A percentile compares a stretch with the other conserved stretches of the same genome.
Conservation (phyloP, 2,797 vertebrate species). For the Anabas testudineus region DNA sequence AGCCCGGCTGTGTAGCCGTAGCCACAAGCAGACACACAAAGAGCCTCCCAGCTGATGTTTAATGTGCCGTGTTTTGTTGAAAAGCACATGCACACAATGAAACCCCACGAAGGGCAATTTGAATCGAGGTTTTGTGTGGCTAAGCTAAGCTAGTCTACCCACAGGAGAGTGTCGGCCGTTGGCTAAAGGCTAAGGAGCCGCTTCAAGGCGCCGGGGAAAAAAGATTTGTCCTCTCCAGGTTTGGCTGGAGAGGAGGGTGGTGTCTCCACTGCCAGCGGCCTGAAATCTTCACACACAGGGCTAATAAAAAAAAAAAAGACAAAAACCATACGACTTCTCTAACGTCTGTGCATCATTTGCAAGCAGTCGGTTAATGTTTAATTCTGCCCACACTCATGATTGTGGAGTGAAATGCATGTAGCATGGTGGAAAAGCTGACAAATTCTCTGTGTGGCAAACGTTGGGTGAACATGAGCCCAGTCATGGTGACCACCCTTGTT, state of each 20-base stretch:
- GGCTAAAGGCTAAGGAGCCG: slow-evolving; percentile 81
- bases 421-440: slow-evolving; percentile 41
- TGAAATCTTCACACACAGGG: slow-evolving; percentile 35
- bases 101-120: slow-evolving; percentile 12
- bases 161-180: slow-evolving; percentile 74
- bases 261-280: slow-evolving; percentile 68
- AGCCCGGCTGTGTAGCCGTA: slow-evolving; percentile 63
- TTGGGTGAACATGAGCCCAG: slow-evolving; percentile 55
- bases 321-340: slow-evolving; percentile 2
- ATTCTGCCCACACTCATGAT: slow-evolving; percentile 15
- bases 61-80: slow-evolving; percentile 26
- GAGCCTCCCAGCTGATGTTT: slow-evolving; percentile 50
- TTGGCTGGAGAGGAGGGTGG: slow-evolving; percentile 75
- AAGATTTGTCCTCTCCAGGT: slow-evolving; percentile 74
- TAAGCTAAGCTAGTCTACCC: slow-evolving; percentile 73
- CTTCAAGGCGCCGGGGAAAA: slow-evolving; percentile 79
- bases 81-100: slow-evolving; percentile 37
- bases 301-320: slow-evolving; percentile 27
- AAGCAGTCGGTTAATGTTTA: slow-evolving; percentile 45
- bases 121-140: slow-evolving; percentile 55
- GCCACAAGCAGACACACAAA: slow-evolving; percentile 70
- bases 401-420: slow-evolving; percentile 20
- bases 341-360: slow-evolving; percentile 24
- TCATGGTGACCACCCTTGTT: slow-evolving; percentile 42
- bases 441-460: slow-evolving; percentile 40